These are phyloP conservation scores for Periparus ater DNA, from an alignment of 2,797 vertebrate species.

Conservation along the genomic window DNA sequence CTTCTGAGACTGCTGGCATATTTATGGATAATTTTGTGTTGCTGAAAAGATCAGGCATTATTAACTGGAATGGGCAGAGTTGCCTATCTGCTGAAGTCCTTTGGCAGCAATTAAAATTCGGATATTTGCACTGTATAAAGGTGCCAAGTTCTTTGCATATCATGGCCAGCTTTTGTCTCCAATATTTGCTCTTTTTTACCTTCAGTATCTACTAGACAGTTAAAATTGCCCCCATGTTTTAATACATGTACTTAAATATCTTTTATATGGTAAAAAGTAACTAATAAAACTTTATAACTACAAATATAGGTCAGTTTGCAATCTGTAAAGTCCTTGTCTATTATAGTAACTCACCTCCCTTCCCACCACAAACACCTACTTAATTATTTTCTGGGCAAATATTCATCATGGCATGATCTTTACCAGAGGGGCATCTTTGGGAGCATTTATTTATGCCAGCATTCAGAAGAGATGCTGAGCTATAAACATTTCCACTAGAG, in stretches of 20 bases:
- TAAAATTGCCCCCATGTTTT: not conserved
- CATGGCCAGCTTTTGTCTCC: not conserved
- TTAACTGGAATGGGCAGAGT: not conserved
- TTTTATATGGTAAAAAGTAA: not conserved
- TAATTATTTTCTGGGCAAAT: conserved; percentile 19
- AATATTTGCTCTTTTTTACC: not conserved
- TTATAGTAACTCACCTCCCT: not conserved
- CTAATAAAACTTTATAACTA: not conserved
- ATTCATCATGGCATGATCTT: not conserved
- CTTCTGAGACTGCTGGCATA: not conserved
- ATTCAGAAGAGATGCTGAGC: conserved; percentile 35
- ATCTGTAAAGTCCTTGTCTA: not conserved
- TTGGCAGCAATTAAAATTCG: not conserved
- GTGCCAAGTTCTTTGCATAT: not conserved
- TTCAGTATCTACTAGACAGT: not conserved
- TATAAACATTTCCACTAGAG: conserved; percentile 31
- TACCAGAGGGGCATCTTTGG: not conserved
- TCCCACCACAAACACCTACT: not conserved
- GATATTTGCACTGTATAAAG: not conserved
- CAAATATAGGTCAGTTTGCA: not conserved
- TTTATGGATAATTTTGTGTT: not conserved
- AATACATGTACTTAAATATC: not conserved
- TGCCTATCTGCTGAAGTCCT: not conserved
- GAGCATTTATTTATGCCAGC: conserved; percentile 37
- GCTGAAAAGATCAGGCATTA: not conserved